phyloP scores from a whole-genome alignment of 2,888 invertebrate species.

The Eristalis pertinax region DNA sequence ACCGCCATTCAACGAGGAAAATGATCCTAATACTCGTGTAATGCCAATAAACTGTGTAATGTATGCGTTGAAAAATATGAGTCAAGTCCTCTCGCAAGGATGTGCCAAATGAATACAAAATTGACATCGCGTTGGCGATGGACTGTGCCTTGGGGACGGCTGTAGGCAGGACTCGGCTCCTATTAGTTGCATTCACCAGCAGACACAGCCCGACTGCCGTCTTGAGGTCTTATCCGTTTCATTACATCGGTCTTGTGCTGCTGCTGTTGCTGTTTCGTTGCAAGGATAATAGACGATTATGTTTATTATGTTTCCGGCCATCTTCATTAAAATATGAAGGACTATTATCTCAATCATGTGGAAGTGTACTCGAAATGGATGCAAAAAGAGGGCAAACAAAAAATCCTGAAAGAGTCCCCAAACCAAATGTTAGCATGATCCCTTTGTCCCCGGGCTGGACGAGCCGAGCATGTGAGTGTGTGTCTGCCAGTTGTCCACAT shows the following conservation, averaged over 20 bases:
- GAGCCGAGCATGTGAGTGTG: background rate
- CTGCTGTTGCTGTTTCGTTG: slow-evolving; percentile 56
- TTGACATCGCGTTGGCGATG: background rate
- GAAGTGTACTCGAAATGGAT: slow-evolving; percentile 20
- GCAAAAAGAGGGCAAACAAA: background rate
- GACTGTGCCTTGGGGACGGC: background rate
- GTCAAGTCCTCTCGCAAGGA: slow-evolving; percentile 62
- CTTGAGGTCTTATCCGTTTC: slow-evolving; percentile 62
- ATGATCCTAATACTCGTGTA: slow-evolving; percentile 58
- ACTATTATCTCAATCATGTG: slow-evolving; percentile 60
- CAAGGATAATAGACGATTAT: slow-evolving; percentile 70
- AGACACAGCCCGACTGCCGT: background rate
- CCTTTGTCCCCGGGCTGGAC: slow-evolving; percentile 9
- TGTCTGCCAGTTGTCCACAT: slow-evolving; percentile 11
- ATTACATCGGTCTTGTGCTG: slow-evolving; percentile 33
- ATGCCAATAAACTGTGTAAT: slow-evolving; percentile 68
- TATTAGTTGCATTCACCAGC: slow-evolving; percentile 31
- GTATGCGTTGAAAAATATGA: slow-evolving; percentile 71
- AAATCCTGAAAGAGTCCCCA: slow-evolving; percentile 10
- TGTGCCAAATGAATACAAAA: slow-evolving; percentile 70
- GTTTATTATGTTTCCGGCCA: slow-evolving; percentile 68
- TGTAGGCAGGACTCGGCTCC: slow-evolving; percentile 30
- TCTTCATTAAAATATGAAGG: slow-evolving; percentile 69
- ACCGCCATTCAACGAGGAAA: slow-evolving; percentile 56
- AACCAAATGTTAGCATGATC: slow-evolving; percentile 28